A percentile compares a stretch with the other conserved stretches of the same genome.
phyloP scores from a whole-genome alignment of 2,888 invertebrate species.

The Rhagophthalmus giganteus region DNA sequence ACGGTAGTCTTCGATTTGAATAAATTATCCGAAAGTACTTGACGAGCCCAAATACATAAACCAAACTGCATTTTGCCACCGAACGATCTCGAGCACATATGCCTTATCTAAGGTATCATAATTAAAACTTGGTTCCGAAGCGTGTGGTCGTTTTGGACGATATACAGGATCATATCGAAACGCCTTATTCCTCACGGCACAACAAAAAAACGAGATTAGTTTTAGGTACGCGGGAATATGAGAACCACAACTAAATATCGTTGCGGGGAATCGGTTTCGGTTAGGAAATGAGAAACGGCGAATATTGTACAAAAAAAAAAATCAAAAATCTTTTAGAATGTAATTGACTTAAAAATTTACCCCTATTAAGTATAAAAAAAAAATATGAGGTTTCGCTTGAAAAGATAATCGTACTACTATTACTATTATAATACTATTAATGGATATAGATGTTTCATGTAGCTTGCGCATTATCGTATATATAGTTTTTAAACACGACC shows the following conservation, averaged over 20 bases:
- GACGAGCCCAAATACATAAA: no score
- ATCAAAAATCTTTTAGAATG: conserved; percentile 11
- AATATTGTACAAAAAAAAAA: conserved; percentile 26
- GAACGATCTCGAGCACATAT: no score
- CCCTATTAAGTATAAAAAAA: neutral
- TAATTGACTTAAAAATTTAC: conserved; percentile 8
- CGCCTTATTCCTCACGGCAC: conserved; percentile 26
- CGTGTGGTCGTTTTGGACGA: no score
- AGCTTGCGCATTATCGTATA: conserved; percentile 47
- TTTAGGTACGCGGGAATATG: conserved; percentile 17
- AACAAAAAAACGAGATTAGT: conserved; percentile 22
- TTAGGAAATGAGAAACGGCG: conserved; percentile 12
- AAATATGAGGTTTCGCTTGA: conserved; percentile 17
- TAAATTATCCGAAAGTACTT: no score
- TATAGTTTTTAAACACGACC: conserved; percentile 34
- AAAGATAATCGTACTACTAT: conserved; percentile 34
- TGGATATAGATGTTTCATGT: conserved; percentile 49
- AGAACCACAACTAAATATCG: conserved; percentile 24
- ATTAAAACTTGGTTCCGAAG: no score
- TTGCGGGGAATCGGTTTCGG: conserved; percentile 14
- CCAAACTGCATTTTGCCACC: no score
- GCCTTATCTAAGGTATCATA: no score
- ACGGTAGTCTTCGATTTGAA: no score
- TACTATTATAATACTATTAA: conserved; percentile 23
- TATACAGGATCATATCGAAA: conserved; percentile 26